Evolutionary conservation across 2,113 vertebrate species (phyloP).

Genomic region (Hyla sarda): DNA sequence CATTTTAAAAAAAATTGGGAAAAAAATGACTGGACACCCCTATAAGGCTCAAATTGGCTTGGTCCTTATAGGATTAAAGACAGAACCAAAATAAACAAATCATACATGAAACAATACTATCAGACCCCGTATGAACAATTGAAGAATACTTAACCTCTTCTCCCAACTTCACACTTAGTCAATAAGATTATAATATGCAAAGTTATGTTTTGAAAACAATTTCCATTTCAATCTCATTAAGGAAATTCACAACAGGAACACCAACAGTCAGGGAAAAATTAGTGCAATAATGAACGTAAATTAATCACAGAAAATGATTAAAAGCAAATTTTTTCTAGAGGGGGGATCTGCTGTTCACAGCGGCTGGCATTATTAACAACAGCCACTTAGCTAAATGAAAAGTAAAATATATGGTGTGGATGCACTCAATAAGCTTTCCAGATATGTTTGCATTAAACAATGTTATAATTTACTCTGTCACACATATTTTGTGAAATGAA

Average conservation of each 20-base stretch:
- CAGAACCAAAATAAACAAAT: not conserved
- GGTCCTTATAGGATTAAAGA: not conserved
- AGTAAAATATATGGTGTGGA: constrained; percentile 59
- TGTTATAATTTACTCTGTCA: constrained; percentile 59
- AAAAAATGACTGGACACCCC: too few species aligned
- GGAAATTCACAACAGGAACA: constrained; percentile 52
- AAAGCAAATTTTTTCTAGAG: constrained; percentile 56
- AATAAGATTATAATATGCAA: constrained; percentile 36
- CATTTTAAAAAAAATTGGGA: too few species aligned
- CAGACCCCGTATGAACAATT: not conserved
- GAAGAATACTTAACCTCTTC: constrained; percentile 34
- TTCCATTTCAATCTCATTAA: constrained; percentile 54
- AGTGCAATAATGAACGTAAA: constrained; percentile 54
- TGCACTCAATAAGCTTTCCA: constrained; percentile 55
- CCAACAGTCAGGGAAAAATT: constrained; percentile 46
- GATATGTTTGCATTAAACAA: constrained; percentile 60
- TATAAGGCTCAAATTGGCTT: not conserved
- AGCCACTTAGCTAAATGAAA: constrained; percentile 60
- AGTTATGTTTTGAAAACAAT: constrained; percentile 51
- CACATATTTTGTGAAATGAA: constrained; percentile 59
- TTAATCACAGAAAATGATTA: constrained; percentile 58
- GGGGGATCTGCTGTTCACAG: constrained; percentile 58
- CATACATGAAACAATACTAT: not conserved
- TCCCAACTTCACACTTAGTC: constrained; percentile 7
- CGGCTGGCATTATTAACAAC: constrained; percentile 53